Evolutionary conservation across 2,113 vertebrate genomes (phyloP), one percentile per base, ranked within the genome.

Genomic region (Cairina moschata): DNA sequence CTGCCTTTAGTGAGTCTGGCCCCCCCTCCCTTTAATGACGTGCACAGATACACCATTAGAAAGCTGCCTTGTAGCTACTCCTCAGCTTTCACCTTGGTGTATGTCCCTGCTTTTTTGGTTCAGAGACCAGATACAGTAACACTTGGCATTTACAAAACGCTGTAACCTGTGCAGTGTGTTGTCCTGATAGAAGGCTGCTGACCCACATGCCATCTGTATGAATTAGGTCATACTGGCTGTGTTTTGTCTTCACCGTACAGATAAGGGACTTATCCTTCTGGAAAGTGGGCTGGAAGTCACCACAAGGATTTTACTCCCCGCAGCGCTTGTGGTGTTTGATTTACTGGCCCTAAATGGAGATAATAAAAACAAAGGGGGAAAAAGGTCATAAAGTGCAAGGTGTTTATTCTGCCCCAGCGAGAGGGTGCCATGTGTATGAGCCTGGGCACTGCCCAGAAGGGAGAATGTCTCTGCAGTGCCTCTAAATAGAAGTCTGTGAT

Each of bases 161-260:
- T 18, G 20, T 31, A 80, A n/a, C 38, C 58, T 69, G 5, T 21
- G 48, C 58, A 88, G 67, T 44, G 29, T 12, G 3, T 42, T 69
- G 68, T 54, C 88, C 25, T 6, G 63, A 66, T 36, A 44, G 5
- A 52, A 86, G 58, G 72, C 44, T 88, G 59, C 85, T 83, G 86
- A 71, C 76, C 90, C 31, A 67, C 63, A 83, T 80, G 90, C 72
- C 72, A 81, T 84, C 55, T 83, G 36, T 71, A 86, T 1, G 0
- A 93, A 90, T 83, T 83, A 71, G 92, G 79, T 91, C 88, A 90
- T 46, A 13, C 55, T 90, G 63, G 17, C 75, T 90, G 36, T 90
- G 79, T 93, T 95, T 93, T 85, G 83, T 94, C 91, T 96, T 95
- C 74, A 6, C 31, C 32, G 59, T 74, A 80, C 34, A 93, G 90